A percentile compares a stretch with the other conserved stretches of the same genome.
These are phyloP conservation scores for Cheilosia variabilis DNA, from an alignment of 2,888 invertebrate species.

Conservation along the genomic window DNA sequence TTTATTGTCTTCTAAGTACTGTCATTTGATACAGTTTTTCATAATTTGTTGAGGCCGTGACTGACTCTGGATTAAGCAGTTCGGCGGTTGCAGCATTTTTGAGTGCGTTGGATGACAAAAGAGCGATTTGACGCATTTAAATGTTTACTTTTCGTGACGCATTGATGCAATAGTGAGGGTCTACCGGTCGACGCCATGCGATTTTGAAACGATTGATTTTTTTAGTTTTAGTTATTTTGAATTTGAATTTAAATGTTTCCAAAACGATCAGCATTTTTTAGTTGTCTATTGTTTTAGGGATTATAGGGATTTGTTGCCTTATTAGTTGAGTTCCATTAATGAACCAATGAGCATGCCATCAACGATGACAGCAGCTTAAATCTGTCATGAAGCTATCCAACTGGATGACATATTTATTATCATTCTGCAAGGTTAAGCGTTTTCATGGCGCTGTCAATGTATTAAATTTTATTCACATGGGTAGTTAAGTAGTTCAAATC, in stretches of 20 bases:
- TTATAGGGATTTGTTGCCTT: too few species aligned
- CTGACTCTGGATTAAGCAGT: slow-evolving; percentile 6
- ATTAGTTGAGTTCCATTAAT: too few species aligned
- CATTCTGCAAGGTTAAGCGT: too few species aligned
- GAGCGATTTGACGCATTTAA: slow-evolving; percentile 17
- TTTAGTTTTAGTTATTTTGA: neutral
- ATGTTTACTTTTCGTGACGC: slow-evolving; percentile 24
- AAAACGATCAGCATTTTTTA: too few species aligned
- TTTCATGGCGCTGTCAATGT: too few species aligned
- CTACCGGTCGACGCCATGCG: neutral
- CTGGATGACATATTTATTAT: too few species aligned
- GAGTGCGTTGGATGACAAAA: slow-evolving; percentile 6
- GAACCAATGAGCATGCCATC: too few species aligned
- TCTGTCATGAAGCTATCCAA: too few species aligned
- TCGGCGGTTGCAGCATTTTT: slow-evolving; percentile 20
- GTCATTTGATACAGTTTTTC: slow-evolving; percentile 14
- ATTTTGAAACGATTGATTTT: neutral
- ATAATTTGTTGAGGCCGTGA: neutral
- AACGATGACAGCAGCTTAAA: too few species aligned
- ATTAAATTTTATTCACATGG: too few species aligned
- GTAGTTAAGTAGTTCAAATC: too few species aligned
- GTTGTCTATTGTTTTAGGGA: neutral
- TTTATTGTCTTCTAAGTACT: neutral
- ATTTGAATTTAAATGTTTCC: neutral
- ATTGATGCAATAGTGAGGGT: neutral